Percentiles rank a stretch among this genome's conserved stretches.
Evolutionary conservation across 2,888 invertebrate genomes (phyloP).

Genomic region (Aporophyla nigra): DNA sequence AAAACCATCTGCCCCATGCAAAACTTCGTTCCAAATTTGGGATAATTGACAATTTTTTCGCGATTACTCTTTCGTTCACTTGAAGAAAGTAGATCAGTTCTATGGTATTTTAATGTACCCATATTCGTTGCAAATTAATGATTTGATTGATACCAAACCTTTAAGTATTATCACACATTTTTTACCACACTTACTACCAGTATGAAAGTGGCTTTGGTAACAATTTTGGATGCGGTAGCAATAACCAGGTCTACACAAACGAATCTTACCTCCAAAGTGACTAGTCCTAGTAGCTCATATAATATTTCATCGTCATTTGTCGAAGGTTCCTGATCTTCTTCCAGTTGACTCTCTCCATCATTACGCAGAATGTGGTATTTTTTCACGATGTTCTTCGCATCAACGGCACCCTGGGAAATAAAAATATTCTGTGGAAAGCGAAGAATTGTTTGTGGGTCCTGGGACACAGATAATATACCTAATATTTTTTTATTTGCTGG

Average conservation of each 20-base stretch:
- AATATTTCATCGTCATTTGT: background rate
- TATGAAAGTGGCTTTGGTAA: background rate
- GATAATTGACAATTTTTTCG: too few relatives aligned
- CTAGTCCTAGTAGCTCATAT: slow-evolving; percentile 29
- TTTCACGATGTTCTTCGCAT: background rate
- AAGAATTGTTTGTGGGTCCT: background rate
- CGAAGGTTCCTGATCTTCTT: background rate
- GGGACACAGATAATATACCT: background rate
- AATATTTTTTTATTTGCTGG: background rate
- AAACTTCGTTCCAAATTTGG: too few relatives aligned
- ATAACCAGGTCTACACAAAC: background rate
- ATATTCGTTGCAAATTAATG: too few relatives aligned
- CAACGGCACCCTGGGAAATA: slow-evolving; percentile 20
- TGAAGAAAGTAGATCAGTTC: too few relatives aligned
- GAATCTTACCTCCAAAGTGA: slow-evolving; percentile 38
- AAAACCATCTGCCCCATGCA: too few relatives aligned
- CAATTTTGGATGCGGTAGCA: background rate
- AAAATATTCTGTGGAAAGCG: background rate
- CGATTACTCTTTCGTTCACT: too few relatives aligned
- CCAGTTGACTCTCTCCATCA: background rate
- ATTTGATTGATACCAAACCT: too few relatives aligned
- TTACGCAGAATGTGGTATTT: background rate
- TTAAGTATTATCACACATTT: too few relatives aligned
- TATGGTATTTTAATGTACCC: too few relatives aligned
- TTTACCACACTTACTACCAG: background rate